Conservation (phyloP, 2,113 vertebrate genomes). For the Myotis lucifugus region DNA sequence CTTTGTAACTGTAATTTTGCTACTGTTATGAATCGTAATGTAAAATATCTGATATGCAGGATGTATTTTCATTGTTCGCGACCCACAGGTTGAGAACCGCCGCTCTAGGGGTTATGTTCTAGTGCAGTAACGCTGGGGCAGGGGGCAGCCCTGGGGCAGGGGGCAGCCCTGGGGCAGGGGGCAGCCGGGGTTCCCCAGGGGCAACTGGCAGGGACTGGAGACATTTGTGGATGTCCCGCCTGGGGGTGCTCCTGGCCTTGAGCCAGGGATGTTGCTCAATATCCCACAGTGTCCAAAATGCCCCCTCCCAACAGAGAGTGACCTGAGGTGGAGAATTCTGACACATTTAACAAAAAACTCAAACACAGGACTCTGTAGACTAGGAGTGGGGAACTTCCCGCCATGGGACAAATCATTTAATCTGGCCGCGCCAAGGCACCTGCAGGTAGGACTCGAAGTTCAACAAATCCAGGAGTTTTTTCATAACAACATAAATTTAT, state of each 20-base stretch:
- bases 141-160: not conserved
- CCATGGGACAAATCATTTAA: too few species aligned
- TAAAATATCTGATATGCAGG: too few species aligned
- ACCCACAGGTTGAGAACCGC: too few species aligned
- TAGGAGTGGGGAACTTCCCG: too few species aligned
- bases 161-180: not conserved
- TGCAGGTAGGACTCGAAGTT: too few species aligned
- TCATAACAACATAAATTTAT: too few species aligned
- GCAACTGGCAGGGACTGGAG: not conserved
- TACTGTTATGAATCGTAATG: too few species aligned
- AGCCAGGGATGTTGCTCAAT: not conserved
- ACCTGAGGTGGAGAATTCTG: not conserved
- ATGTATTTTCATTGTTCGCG: too few species aligned
- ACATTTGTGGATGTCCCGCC: not conserved
- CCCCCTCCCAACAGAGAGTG: not conserved
- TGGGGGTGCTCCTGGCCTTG: not conserved
- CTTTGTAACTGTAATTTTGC: too few species aligned
- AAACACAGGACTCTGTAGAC: not conserved
- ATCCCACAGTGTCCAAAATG: not conserved
- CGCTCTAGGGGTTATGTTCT: not conserved
- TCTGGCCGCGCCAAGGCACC: too few species aligned
- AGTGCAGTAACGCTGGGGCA: not conserved
- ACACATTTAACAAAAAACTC: not conserved
- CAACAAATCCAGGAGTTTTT: too few species aligned
- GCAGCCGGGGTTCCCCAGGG: too few species aligned